phyloP scores from a whole-genome alignment of 2,888 invertebrate species.

The Eilema sororculum region DNA sequence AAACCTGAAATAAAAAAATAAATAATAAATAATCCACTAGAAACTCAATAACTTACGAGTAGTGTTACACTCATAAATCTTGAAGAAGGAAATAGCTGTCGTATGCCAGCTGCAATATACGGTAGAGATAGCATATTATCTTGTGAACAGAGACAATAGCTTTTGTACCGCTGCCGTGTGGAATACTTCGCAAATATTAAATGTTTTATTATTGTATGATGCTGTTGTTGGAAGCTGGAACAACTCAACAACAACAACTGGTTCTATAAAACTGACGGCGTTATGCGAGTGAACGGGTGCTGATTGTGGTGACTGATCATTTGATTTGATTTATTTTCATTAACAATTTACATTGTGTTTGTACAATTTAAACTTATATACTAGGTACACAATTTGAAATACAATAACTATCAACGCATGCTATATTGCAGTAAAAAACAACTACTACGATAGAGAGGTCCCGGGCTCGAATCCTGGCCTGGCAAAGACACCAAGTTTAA shows the following conservation, averaged over 20 bases:
- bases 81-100: neutral
- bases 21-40: neutral
- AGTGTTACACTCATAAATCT: neutral
- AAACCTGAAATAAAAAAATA: neutral
- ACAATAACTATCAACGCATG: too few relatives aligned
- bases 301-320: neutral
- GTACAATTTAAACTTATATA: too few relatives aligned
- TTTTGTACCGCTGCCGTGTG: neutral
- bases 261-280: neutral
- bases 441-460: too few relatives aligned
- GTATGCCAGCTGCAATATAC: neutral
- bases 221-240: neutral
- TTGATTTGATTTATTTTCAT: too few relatives aligned
- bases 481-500: too few relatives aligned
- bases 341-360: too few relatives aligned
- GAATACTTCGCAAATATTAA: conserved; percentile 1
- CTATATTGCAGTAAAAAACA: too few relatives aligned
- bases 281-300: neutral
- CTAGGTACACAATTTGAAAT: too few relatives aligned
- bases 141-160: neutral
- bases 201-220: neutral
- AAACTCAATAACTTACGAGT: neutral
- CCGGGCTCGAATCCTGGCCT: too few relatives aligned
- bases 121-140: neutral
- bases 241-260: too few relatives aligned